A percentile compares a stretch with the other conserved stretches of the same genome.
Evolutionary conservation across 2,113 vertebrate species (phyloP).

Genomic region (Corythornis cristatus): DNA sequence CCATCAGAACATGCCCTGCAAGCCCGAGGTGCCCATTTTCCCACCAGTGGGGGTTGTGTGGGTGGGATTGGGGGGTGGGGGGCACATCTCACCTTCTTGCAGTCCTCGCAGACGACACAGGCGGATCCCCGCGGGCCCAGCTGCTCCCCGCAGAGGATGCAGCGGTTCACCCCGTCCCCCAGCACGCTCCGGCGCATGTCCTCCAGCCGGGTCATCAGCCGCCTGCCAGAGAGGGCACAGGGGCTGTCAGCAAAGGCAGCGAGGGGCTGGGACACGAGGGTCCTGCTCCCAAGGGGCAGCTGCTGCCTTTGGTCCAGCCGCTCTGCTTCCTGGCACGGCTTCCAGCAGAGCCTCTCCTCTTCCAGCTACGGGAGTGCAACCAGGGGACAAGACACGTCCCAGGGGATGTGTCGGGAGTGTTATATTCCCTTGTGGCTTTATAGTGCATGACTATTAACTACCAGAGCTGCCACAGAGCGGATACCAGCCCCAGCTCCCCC

Average conservation of each 20-base stretch:
- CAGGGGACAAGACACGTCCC: background rate
- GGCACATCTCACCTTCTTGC: conserved; percentile 84
- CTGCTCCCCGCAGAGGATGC: conserved; percentile 89
- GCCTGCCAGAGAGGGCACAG: conserved; percentile 69
- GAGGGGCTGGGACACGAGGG: rapidly evolving
- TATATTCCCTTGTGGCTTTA: background rate
- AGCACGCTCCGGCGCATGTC: conserved; percentile 86
- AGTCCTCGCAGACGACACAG: conserved; percentile 88
- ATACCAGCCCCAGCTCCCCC: rapidly evolving
- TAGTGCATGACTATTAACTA: rapidly evolving
- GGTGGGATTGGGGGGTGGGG: rapidly evolving
- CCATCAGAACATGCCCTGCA: rapidly evolving
- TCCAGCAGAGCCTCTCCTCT: background rate
- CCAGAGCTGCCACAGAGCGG: background rate
- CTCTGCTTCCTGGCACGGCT: rapidly evolving
- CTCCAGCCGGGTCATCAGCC: conserved; percentile 88
- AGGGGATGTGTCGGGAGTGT: rapidly evolving
- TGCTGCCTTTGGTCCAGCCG: background rate
- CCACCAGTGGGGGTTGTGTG: no score
- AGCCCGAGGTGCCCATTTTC: rapidly evolving
- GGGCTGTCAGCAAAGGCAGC: background rate
- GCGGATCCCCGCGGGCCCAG: conserved; percentile 81
- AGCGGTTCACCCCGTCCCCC: conserved; percentile 87
- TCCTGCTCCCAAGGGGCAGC: background rate
- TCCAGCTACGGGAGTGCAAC: rapidly evolving